Evolutionary conservation across 1,140 invertebrate species (phyloP).

Genomic region (Drosophila kikkawai): DNA sequence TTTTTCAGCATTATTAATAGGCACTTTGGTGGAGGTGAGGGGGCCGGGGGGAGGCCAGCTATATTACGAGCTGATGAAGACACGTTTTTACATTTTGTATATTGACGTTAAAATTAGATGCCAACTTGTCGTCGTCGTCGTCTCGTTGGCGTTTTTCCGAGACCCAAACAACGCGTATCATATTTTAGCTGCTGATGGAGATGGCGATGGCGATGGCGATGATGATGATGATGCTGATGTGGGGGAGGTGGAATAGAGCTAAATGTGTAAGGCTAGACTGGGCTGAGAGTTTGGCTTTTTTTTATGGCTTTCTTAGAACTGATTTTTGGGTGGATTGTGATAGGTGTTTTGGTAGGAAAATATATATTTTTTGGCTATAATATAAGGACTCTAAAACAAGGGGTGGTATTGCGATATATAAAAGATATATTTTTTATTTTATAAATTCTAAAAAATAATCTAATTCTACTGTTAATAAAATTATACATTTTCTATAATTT

Average conservation of each 20-base stretch:
- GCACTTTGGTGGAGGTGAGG: constrained; percentile 52
- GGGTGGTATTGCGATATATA: not conserved
- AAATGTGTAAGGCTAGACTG: constrained; percentile 17
- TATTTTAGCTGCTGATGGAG: constrained; percentile 69
- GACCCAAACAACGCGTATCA: constrained; percentile 74
- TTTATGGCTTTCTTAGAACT: not conserved
- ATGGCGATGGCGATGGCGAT: constrained; percentile 47
- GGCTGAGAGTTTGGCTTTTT: constrained; percentile 1
- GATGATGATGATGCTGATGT: constrained; percentile 45
- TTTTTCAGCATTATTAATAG: constrained; percentile 75
- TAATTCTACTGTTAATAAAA: not conserved
- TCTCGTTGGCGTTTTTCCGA: constrained; percentile 29
- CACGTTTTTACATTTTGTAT: constrained; percentile 81
- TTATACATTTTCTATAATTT: not conserved
- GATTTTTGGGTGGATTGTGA: not conserved
- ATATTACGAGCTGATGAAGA: constrained; percentile 80
- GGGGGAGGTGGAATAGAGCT: constrained; percentile 25
- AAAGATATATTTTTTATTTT: not conserved
- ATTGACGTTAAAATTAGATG: constrained; percentile 84
- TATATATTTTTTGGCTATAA: not conserved
- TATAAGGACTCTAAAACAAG: not conserved
- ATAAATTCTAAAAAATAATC: not conserved
- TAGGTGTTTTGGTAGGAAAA: not conserved
- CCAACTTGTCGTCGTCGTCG: constrained; percentile 71
- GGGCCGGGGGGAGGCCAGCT: not conserved